Percentiles rank a stretch among this genome's conserved stretches.
Evolutionary conservation across 2,113 vertebrate species (phyloP).

Genomic region (Mesitornis unicolor): DNA sequence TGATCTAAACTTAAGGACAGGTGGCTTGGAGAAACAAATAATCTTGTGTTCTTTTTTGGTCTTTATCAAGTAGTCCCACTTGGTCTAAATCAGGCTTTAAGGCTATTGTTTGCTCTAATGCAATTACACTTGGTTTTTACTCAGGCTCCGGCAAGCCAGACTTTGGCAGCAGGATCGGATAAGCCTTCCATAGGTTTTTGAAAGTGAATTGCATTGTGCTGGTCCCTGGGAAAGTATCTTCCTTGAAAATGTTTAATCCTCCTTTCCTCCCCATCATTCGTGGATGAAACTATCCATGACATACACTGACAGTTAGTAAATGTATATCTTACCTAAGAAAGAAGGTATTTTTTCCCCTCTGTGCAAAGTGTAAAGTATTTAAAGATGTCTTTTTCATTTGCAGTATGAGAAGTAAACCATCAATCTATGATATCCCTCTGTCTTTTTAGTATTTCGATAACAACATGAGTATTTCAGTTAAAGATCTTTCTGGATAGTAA

Average conservation of each 20-base stretch:
- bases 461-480: neutral
- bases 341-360: neutral
- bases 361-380: neutral
- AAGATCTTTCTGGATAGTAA: neutral
- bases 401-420: neutral
- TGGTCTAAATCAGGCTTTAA: conserved; percentile 62
- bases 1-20: conserved; percentile 51
- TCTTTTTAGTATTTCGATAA: neutral
- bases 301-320: neutral
- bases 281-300: neutral
- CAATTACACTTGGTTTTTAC: conserved; percentile 63
- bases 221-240: conserved; percentile 72
- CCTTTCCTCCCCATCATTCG: neutral
- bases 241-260: conserved; percentile 61
- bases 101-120: conserved; percentile 66
- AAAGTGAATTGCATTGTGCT: conserved; percentile 54
- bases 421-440: neutral
- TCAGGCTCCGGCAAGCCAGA: conserved; percentile 38
- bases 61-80: conserved; percentile 47
- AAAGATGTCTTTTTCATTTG: neutral
- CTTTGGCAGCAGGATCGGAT: conserved; percentile 48
- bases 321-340: neutral
- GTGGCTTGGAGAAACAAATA: conserved; percentile 68
- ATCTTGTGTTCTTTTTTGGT: conserved; percentile 34
- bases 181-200: conserved; percentile 48